phyloP scores from a whole-genome alignment of 2,797 vertebrate species.

The Hemibagrus guttatus region DNA sequence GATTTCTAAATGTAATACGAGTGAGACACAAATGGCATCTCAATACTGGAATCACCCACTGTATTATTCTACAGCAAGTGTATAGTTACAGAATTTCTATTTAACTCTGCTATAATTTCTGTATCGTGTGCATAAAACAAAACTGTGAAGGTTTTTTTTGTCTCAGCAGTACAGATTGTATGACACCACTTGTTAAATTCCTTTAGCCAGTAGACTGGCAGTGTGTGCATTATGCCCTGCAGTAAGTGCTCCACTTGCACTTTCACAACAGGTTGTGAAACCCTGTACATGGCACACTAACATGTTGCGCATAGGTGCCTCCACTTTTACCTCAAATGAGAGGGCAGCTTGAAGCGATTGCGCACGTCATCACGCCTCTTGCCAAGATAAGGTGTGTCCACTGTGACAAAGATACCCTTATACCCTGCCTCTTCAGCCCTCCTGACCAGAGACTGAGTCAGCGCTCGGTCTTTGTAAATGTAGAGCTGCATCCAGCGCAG shows the following conservation, averaged over 20 bases:
- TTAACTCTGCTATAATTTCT: constrained; percentile 23
- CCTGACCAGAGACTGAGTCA: constrained; percentile 83
- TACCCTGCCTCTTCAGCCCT: constrained; percentile 85
- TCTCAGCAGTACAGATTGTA: neutral
- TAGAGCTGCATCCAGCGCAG: constrained; percentile 92
- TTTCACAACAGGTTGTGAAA: constrained; percentile 26
- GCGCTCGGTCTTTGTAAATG: constrained; percentile 87
- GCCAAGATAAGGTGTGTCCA: constrained; percentile 91
- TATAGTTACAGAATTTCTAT: constrained; percentile 3
- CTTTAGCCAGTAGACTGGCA: neutral
- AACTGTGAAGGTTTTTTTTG: neutral
- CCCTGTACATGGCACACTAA: constrained; percentile 34
- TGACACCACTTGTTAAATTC: constrained; percentile 23
- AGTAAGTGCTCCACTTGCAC: neutral
- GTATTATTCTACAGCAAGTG: neutral
- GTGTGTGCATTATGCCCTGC: constrained; percentile 9
- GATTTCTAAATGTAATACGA: neutral
- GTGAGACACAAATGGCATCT: too few relatives aligned
- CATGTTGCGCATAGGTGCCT: constrained; percentile 35
- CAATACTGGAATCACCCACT: neutral
- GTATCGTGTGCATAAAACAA: constrained; percentile 1
- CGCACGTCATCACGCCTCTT: constrained; percentile 85
- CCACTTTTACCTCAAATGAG: constrained; percentile 86
- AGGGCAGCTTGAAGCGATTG: constrained; percentile 90
- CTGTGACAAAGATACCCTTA: constrained; percentile 89